Percentiles rank a stretch among this genome's conserved stretches.
These are phyloP conservation scores for Ricordea florida DNA, from an alignment of 92 coral and sea anemone species.

Conservation along the genomic window DNA sequence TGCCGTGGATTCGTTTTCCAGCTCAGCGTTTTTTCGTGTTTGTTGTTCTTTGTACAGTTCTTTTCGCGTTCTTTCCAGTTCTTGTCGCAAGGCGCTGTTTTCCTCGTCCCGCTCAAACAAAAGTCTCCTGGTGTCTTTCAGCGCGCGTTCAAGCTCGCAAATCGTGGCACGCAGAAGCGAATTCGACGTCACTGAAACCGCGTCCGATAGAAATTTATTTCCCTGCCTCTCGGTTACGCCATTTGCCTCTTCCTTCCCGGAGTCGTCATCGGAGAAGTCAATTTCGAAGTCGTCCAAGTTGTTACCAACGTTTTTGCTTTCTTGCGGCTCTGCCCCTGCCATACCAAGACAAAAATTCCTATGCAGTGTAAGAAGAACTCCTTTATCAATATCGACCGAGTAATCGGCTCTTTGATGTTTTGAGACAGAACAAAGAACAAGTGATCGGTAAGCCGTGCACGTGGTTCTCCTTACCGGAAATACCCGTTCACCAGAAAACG, in stretches of 20 bases:
- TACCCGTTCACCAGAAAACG: background rate
- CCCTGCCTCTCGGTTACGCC: background rate
- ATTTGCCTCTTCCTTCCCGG: conserved; percentile 23
- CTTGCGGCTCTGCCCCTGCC: too few relatives aligned
- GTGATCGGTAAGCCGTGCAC: background rate
- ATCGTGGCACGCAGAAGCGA: conserved; percentile 89
- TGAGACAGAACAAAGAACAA: conserved; percentile 26
- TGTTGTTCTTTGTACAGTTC: conserved; percentile 89
- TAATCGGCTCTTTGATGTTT: too few relatives aligned
- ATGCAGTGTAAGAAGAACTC: too few relatives aligned
- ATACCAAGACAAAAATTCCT: too few relatives aligned
- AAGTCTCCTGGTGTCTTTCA: conserved; percentile 82
- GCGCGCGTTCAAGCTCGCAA: conserved; percentile 90
- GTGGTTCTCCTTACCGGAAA: background rate
- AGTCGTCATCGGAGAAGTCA: conserved; percentile 55
- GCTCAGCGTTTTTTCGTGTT: conserved; percentile 54
- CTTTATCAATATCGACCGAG: too few relatives aligned
- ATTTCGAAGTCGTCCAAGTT: conserved; percentile 54
- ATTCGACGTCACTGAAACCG: conserved; percentile 76
- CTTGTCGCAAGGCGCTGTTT: conserved; percentile 69
- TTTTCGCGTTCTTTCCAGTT: conserved; percentile 83
- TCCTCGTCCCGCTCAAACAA: conserved; percentile 88
- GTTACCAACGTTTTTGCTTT: background rate
- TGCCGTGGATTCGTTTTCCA: conserved; percentile 45
- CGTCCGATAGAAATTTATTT: conserved; percentile 54